phyloP scores from a whole-genome alignment of 2,888 invertebrate genomes.

The Poecilobothrus nobilitatus region DNA sequence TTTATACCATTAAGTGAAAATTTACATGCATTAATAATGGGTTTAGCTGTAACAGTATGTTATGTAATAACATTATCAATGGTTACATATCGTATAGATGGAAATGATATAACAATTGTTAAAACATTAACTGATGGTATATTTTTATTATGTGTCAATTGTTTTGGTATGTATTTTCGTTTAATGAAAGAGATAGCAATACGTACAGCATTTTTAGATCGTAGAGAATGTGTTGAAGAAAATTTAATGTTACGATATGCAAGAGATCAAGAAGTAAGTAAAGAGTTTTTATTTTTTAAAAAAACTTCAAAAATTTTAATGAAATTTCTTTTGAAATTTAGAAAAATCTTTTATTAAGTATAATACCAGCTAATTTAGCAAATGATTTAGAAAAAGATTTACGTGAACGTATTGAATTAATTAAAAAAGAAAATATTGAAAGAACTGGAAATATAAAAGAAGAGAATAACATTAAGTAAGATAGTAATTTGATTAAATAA shows the following conservation, averaged over 20 bases:
- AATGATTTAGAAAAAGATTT: slow-evolving; percentile 52
- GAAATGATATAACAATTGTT: slow-evolving; percentile 39
- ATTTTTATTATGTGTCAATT: slow-evolving; percentile 57
- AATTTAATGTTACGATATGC: slow-evolving; percentile 73
- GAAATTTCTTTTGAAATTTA: slow-evolving; percentile 38
- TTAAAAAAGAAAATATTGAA: slow-evolving; percentile 40
- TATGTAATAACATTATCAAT: slow-evolving; percentile 54
- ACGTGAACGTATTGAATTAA: slow-evolving; percentile 49
- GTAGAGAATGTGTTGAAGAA: slow-evolving; percentile 76
- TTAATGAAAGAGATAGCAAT: slow-evolving; percentile 82
- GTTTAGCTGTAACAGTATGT: slow-evolving; percentile 56
- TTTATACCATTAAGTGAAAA: slow-evolving; percentile 74
- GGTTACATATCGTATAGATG: slow-evolving; percentile 47
- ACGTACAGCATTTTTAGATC: slow-evolving; percentile 76
- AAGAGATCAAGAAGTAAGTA: slow-evolving; percentile 69
- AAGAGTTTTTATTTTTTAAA: not conserved
- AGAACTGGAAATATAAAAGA: slow-evolving; percentile 8
- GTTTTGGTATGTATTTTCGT: slow-evolving; percentile 79
- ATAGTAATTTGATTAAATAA: too few species aligned
- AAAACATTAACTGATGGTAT: slow-evolving; percentile 53
- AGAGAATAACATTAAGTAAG: not conserved
- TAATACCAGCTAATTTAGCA: slow-evolving; percentile 78
- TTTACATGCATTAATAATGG: slow-evolving; percentile 60
- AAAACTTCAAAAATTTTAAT: slow-evolving; percentile 7
- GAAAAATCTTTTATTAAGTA: slow-evolving; percentile 78